These are phyloP conservation scores for Danio jaintianensis DNA, from an alignment of 2,797 vertebrate species.

Conservation along the genomic window DNA sequence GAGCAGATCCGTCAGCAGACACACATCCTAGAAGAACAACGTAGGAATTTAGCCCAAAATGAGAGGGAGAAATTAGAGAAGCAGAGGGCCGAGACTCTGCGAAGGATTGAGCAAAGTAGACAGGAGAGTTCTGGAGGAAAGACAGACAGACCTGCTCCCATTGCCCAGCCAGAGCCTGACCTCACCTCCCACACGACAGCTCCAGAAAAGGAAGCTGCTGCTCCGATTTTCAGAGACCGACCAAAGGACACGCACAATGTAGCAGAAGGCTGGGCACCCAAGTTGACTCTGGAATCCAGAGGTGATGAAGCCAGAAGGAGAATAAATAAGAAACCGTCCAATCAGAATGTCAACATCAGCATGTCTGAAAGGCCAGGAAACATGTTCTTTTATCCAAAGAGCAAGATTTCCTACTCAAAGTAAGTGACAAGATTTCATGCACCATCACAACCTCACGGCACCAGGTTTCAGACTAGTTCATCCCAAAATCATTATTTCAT, in stretches of 20 bases:
- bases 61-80: slow-evolving; percentile 83
- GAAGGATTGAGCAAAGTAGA: slow-evolving; percentile 79
- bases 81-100: slow-evolving; percentile 80
- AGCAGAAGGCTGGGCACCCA: slow-evolving; percentile 79
- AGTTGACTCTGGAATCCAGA: slow-evolving; percentile 79
- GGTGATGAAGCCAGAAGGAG: slow-evolving; percentile 71
- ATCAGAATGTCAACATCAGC: slow-evolving; percentile 69
- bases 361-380: slow-evolving; percentile 74
- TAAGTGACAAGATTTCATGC: slow-evolving; percentile 74
- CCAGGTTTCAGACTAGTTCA: neutral
- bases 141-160: slow-evolving; percentile 65
- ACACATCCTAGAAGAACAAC: slow-evolving; percentile 71
- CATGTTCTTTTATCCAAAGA: slow-evolving; percentile 90
- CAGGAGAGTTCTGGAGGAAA: slow-evolving; percentile 61
- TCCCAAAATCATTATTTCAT: neutral
- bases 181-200: slow-evolving; percentile 48
- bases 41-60: slow-evolving; percentile 81
- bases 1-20: slow-evolving; percentile 66
- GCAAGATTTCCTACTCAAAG: slow-evolving; percentile 79
- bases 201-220: slow-evolving; percentile 68
- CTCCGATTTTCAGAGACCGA: slow-evolving; percentile 72
- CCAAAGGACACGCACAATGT: slow-evolving; percentile 65
- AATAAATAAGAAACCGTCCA: slow-evolving; percentile 68
- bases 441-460: no score
- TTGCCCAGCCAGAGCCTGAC: slow-evolving; percentile 67